Base-by-base conservation (phyloP, 2,888 invertebrate genomes). In the Hypomecis atomaria region DNA sequence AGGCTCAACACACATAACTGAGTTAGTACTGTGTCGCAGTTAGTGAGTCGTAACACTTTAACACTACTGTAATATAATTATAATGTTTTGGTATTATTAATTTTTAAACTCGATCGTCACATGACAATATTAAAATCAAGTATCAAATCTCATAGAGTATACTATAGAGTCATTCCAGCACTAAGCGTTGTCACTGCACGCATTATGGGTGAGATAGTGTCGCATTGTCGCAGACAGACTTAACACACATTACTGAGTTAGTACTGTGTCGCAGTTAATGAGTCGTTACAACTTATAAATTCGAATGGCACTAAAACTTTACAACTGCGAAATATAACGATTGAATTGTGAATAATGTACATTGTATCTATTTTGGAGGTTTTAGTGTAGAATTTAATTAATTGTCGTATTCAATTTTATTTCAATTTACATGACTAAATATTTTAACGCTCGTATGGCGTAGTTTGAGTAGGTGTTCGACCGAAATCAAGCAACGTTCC, bases 151-250 rank as follows among this genome's bases (percentile, higher is more conserved):
- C 2, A 2, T 45, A 6, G 23, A 23, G 60, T 75, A 47, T 0
- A 9, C 38, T 71, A 74, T 65, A 75, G 76, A 76, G 71, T 65
- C 69, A 68, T 65, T 67, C 72, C 66, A n/a, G 55, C 57, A 50
- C 55, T 50, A 55, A 57, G 48, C 58, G 77, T 71, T 71, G 90
- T 90, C 90, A 89, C 78, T 78, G 84, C 84, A 87, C 90, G 86
- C 90, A 91, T 91, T 90, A 90, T 83, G 81, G 79, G 88, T 90
- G 88, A 91, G 87, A 89, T 90, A 91, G 82, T 84, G 84, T 79
- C 75, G 86, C 78, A 89, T 89, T 89, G 90, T 89, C 77, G 76
- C 76, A 62, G 79, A 79, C 80, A 86, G 84, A 87, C 88, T 89
- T 83, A 87, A 82, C 49, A 49, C 59, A 59, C 58, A 55, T 53